Evolutionary conservation across 64 coral and sea anemone species (phyloP).

Genomic region (Pocillopora verrucosa): DNA sequence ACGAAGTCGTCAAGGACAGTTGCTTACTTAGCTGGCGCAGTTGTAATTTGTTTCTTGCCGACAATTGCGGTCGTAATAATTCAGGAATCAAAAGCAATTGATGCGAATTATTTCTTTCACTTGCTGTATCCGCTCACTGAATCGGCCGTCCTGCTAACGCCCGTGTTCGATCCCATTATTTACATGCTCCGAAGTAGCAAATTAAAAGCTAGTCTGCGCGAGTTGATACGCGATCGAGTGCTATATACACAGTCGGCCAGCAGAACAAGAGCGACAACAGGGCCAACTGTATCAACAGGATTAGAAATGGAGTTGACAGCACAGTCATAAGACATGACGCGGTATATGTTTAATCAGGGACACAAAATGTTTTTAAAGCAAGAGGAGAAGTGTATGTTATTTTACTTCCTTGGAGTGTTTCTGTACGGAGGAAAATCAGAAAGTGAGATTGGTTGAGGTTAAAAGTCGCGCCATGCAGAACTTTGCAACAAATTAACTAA

Average conservation of each 20-base stretch:
- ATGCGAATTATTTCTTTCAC: constrained; percentile 53
- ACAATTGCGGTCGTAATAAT: constrained; percentile 43
- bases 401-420: too few species aligned
- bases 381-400: neutral
- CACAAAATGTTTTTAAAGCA: neutral
- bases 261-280: neutral
- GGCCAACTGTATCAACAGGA: neutral
- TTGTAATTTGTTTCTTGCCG: constrained; percentile 62
- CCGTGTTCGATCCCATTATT: constrained; percentile 64
- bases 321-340: neutral
- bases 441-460: too few species aligned
- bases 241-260: neutral
- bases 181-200: constrained; percentile 68
- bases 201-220: constrained; percentile 50
- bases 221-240: neutral
- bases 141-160: constrained; percentile 53
- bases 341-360: neutral
- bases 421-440: too few species aligned
- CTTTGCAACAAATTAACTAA: too few species aligned
- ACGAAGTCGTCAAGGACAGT: constrained; percentile 64
- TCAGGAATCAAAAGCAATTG: constrained; percentile 13
- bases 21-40: constrained; percentile 48
- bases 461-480: too few species aligned
- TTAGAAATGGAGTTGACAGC: constrained; percentile 1
- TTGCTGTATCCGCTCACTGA: constrained; percentile 74